Percentiles rank a stretch among this genome's conserved stretches.
Conservation (phyloP, 1,140 invertebrate genomes). For the Orchestia grillus region DNA sequence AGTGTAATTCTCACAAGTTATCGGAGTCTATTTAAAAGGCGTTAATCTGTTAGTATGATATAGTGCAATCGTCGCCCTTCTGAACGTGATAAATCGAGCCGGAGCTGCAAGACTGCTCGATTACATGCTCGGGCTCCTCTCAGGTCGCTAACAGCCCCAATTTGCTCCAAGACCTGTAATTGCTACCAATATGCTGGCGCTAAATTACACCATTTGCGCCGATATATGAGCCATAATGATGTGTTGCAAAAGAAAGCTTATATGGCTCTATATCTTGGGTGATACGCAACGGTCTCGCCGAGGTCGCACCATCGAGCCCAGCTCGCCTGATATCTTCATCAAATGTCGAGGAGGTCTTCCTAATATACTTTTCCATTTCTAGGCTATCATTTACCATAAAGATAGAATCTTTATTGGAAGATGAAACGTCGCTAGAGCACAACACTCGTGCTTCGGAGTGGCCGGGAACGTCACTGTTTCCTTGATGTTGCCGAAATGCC, state of each 20-base stretch:
- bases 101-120: slow-evolving; percentile 2
- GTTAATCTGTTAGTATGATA: slow-evolving; percentile 54
- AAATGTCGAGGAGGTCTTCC: slow-evolving; percentile 12
- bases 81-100: slow-evolving; percentile 31
- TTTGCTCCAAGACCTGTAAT: slow-evolving; percentile 52
- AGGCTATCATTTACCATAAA: neutral
- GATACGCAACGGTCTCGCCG: neutral
- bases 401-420: slow-evolving; percentile 56
- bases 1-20: slow-evolving; percentile 51
- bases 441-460: slow-evolving; percentile 1
- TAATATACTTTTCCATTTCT: slow-evolving; percentile 53
- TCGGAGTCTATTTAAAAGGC: slow-evolving; percentile 55
- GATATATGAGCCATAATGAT: slow-evolving; percentile 54
- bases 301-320: neutral
- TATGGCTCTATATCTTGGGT: slow-evolving; percentile 45
- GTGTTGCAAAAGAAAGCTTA: slow-evolving; percentile 54
- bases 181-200: slow-evolving; percentile 56
- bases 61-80: slow-evolving; percentile 44
- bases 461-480: neutral
- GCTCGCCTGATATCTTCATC: slow-evolving; percentile 18
- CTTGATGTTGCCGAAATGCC: slow-evolving; percentile 4
- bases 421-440: slow-evolving; percentile 4
- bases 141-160: slow-evolving; percentile 41
- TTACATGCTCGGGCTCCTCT: slow-evolving; percentile 50
- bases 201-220: slow-evolving; percentile 53